phyloP scores from a whole-genome alignment of 2,888 invertebrate genomes.

The Synergus japonicus region DNA sequence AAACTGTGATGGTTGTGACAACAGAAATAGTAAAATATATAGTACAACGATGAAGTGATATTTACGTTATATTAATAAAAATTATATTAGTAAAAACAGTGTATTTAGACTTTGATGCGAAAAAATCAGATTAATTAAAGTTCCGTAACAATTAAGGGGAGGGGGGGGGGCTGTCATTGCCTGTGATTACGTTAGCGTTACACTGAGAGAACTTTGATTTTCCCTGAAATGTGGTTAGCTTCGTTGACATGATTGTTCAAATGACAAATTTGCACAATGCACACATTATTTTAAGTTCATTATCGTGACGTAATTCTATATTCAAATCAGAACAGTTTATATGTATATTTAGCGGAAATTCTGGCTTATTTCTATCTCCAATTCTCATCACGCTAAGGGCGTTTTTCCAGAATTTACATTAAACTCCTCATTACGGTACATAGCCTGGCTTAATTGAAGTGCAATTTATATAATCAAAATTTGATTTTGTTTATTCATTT shows the following conservation, averaged over 20 bases:
- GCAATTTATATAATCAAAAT: not conserved
- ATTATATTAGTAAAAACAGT: too few relatives aligned
- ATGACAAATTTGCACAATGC: conserved; percentile 1
- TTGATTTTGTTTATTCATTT: not conserved
- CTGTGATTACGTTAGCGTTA: not conserved
- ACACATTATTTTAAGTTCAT: conserved; percentile 7
- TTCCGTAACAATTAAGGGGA: too few relatives aligned
- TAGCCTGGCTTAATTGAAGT: not conserved
- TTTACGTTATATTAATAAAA: too few relatives aligned
- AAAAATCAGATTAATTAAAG: too few relatives aligned
- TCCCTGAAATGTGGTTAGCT: not conserved
- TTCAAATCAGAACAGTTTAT: not conserved
- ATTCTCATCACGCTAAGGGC: not conserved
- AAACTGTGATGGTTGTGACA: too few relatives aligned
- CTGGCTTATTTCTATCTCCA: not conserved
- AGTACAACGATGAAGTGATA: too few relatives aligned
- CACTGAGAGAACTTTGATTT: not conserved
- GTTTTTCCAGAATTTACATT: not conserved
- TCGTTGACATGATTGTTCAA: conserved; percentile 2
- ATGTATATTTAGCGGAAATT: not conserved
- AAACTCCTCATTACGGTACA: not conserved
- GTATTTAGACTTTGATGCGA: too few relatives aligned
- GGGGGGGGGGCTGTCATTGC: too few relatives aligned
- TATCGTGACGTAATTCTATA: conserved; percentile 2
- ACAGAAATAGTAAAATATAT: too few relatives aligned